Conservation (phyloP, 2,797 vertebrate genomes). For the Moxostoma hubbsi region DNA sequence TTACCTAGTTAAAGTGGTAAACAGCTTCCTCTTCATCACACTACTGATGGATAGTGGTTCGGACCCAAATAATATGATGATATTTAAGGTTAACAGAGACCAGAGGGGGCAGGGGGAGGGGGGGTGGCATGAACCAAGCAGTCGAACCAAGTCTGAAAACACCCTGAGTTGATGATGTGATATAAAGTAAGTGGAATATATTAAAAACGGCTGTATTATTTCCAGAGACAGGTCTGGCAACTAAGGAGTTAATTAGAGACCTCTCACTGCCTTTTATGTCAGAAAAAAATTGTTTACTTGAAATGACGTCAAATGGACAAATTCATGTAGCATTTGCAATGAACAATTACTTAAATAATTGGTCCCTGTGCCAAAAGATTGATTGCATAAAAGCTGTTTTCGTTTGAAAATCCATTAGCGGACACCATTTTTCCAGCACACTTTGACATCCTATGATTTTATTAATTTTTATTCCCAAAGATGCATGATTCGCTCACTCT, state of each 20-base stretch:
- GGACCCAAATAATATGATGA: too few relatives aligned
- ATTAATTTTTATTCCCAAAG: slow-evolving; percentile 82
- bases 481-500: slow-evolving; percentile 78
- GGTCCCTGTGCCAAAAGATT: slow-evolving; percentile 81
- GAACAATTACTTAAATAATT: slow-evolving; percentile 88
- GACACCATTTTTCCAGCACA: slow-evolving; percentile 79
- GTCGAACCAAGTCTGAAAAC: too few relatives aligned
- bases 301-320: slow-evolving; percentile 78
- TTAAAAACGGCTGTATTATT: slow-evolving; percentile 44
- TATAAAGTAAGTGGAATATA: slow-evolving; percentile 2
- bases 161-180: background rate
- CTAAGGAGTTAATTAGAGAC: slow-evolving; percentile 72
- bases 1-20: too few relatives aligned
- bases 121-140: too few relatives aligned
- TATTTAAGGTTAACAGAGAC: too few relatives aligned
- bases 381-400: slow-evolving; percentile 86
- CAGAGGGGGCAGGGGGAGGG: too few relatives aligned
- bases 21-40: too few relatives aligned
- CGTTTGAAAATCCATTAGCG: slow-evolving; percentile 84
- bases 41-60: too few relatives aligned
- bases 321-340: slow-evolving; percentile 80
- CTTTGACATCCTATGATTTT: slow-evolving; percentile 82
- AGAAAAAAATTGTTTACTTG: slow-evolving; percentile 73
- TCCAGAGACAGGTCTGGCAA: slow-evolving; percentile 59
- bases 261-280: slow-evolving; percentile 64